These are phyloP conservation scores for Paramisgurnus dabryanus DNA, from an alignment of 2,113 vertebrate genomes.

Conservation along the genomic window DNA sequence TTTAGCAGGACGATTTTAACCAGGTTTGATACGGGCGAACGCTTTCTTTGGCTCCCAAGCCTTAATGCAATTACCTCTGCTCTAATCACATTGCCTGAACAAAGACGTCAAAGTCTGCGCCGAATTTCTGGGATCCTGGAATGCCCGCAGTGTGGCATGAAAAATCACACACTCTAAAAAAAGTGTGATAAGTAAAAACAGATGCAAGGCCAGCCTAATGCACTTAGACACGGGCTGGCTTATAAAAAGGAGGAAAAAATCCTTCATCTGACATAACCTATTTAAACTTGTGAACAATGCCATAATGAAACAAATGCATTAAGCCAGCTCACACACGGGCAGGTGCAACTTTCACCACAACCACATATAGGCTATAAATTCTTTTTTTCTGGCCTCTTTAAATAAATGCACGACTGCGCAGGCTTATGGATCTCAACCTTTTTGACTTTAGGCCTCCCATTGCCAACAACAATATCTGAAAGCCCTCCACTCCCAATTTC, in stretches of 20 bases:
- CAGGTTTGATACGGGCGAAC: conserved; percentile 73
- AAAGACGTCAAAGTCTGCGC: conserved; percentile 68
- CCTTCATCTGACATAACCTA: conserved; percentile 21
- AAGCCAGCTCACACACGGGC: neutral
- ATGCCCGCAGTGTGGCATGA: conserved; percentile 63
- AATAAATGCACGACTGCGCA: neutral
- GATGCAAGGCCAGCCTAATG: conserved; percentile 73
- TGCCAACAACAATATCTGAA: too few species aligned
- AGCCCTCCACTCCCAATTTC: too few species aligned
- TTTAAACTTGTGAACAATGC: conserved; percentile 35
- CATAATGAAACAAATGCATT: conserved; percentile 30
- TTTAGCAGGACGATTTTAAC: conserved; percentile 66
- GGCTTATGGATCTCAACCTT: too few species aligned
- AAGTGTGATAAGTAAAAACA: conserved; percentile 74
- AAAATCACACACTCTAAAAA: conserved; percentile 72
- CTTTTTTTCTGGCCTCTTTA: neutral
- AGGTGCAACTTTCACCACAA: conserved; percentile 6
- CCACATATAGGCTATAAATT: neutral
- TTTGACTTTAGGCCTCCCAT: too few species aligned
- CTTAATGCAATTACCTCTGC: conserved; percentile 79
- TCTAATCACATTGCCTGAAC: conserved; percentile 81
- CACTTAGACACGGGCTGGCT: conserved; percentile 73
- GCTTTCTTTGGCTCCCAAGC: conserved; percentile 72
- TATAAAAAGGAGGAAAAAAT: conserved; percentile 34
- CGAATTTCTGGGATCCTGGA: conserved; percentile 64